These are phyloP conservation scores for Onychomys leucogaster DNA, from an alignment of 2,797 vertebrate genomes.

Conservation along the genomic window DNA sequence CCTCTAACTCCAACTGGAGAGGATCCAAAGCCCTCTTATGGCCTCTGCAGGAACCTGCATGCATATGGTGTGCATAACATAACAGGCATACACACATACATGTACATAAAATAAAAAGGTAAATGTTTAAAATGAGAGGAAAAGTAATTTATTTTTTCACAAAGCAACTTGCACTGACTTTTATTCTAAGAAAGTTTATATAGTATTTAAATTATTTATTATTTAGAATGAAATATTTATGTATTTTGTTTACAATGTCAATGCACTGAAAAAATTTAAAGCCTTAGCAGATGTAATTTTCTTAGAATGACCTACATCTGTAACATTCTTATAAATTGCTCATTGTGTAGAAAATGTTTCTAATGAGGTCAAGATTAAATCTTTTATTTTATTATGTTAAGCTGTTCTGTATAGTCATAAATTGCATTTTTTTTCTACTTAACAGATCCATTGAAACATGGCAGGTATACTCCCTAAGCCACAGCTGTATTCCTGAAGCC, in stretches of 20 bases:
- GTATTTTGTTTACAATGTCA: neutral
- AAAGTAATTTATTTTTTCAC: neutral
- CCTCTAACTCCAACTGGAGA: neutral
- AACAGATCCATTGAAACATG: neutral
- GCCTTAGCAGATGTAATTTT: neutral
- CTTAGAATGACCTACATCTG: neutral
- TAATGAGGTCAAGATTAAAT: neutral
- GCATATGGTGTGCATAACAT: neutral
- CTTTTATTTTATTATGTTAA: conserved; percentile 37
- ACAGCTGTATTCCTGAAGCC: neutral
- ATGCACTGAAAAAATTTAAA: neutral
- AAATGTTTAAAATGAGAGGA: neutral
- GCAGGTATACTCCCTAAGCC: neutral
- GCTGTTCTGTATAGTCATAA: neutral
- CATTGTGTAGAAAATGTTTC: neutral
- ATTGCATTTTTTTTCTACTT: neutral
- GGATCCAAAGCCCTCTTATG: neutral
- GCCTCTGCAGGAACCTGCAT: neutral
- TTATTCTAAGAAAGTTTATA: neutral
- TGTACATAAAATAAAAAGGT: neutral
- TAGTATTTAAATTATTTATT: neutral
- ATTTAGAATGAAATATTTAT: conserved; percentile 41
- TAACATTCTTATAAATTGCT: neutral
- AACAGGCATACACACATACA: neutral
- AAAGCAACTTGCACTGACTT: neutral